A percentile compares a stretch with the other conserved stretches of the same genome.
Conservation (phyloP, 2,888 invertebrate species). For the Lathronympha strigana region DNA sequence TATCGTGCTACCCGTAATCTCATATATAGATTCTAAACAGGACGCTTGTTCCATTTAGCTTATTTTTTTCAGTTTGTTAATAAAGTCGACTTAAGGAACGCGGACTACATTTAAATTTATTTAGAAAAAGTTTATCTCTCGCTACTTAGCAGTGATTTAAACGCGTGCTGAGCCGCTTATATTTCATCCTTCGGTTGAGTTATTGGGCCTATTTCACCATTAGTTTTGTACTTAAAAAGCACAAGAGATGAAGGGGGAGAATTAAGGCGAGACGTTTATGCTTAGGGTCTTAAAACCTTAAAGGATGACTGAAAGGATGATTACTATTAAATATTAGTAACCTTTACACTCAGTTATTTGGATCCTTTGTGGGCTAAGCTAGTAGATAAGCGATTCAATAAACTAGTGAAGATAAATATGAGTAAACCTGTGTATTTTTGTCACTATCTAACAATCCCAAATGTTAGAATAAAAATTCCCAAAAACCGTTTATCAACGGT, state of each 20-base stretch:
- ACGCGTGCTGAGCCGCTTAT: slow-evolving; percentile 33
- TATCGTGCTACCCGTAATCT: slow-evolving; percentile 49
- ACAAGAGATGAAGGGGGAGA: slow-evolving; percentile 17
- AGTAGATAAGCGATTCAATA: no score
- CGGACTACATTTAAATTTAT: slow-evolving; percentile 31
- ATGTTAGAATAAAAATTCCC: no score
- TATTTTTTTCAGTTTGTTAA: slow-evolving; percentile 58
- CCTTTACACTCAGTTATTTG: no score
- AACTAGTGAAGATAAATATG: no score
- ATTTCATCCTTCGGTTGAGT: slow-evolving; percentile 26
- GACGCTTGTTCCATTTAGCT: slow-evolving; percentile 52
- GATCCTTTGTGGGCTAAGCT: no score
- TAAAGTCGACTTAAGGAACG: slow-evolving; percentile 49
- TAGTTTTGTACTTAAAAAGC: slow-evolving; percentile 24
- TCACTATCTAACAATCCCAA: no score
- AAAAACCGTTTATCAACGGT: no score
- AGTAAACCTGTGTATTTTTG: no score
- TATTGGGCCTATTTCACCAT: slow-evolving; percentile 33
- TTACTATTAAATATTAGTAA: no score
- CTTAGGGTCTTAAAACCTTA: neutral
- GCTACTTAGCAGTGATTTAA: slow-evolving; percentile 33
- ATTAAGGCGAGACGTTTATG: slow-evolving; percentile 2
- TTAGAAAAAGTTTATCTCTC: slow-evolving; percentile 22
- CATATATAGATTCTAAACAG: slow-evolving; percentile 46
- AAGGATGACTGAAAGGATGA: neutral